Evolutionary conservation across 1,140 invertebrate species (phyloP).

Genomic region (Apis laboriosa): DNA sequence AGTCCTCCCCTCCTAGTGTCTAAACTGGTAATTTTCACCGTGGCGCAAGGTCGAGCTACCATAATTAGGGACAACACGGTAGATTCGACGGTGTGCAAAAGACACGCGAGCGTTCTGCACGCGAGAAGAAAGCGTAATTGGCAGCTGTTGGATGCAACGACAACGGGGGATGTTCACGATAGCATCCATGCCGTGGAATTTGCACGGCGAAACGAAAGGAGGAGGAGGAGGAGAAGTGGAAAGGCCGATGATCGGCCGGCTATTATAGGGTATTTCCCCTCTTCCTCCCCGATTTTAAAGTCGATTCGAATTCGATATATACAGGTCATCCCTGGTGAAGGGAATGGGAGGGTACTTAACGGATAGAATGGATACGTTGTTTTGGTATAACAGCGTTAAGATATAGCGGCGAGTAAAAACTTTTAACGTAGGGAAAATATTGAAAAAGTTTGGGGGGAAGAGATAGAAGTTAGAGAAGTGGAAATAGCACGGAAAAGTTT

Average conservation of each 20-base stretch:
- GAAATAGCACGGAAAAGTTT: no score
- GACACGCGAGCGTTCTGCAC: slow-evolving; percentile 37
- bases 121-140: slow-evolving; percentile 32
- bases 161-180: neutral
- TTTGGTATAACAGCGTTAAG: neutral
- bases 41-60: slow-evolving; percentile 32
- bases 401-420: no score
- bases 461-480: neutral
- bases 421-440: neutral
- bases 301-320: no score
- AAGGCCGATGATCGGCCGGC: neutral
- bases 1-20: neutral
- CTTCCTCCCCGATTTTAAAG: no score
- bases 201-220: slow-evolving; percentile 8
- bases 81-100: slow-evolving; percentile 15
- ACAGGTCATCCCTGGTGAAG: neutral
- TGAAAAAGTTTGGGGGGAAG: neutral
- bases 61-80: slow-evolving; percentile 25
- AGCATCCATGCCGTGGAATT: neutral
- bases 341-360: neutral
- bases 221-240: no score
- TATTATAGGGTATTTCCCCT: no score
- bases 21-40: slow-evolving; percentile 2
- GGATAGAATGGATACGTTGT: no score
- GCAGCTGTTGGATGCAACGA: neutral